These are phyloP conservation scores for Oryzias curvinotus DNA, from an alignment of 2,113 vertebrate genomes.

Conservation along the genomic window DNA sequence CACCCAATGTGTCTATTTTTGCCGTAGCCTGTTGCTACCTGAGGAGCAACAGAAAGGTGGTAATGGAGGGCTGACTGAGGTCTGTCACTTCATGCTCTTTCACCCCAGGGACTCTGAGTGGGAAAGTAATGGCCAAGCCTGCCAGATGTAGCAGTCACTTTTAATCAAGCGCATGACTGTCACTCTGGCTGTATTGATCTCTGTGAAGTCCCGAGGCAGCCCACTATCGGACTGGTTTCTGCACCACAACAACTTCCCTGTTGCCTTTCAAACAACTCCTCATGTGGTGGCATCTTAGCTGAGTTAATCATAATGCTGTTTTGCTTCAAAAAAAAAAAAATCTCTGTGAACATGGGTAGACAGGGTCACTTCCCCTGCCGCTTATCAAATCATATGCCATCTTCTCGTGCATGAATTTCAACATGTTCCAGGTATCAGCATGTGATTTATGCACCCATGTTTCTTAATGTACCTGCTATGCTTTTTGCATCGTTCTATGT, in stretches of 20 bases:
- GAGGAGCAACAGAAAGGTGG: conserved; percentile 70
- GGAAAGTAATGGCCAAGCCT: conserved; percentile 78
- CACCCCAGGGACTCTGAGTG: conserved; percentile 72
- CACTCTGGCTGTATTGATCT: conserved; percentile 79
- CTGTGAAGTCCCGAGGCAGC: conserved; percentile 63
- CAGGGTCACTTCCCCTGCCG: conserved; percentile 28
- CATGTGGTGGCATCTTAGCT: conserved; percentile 50
- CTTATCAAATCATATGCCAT: conserved; percentile 18
- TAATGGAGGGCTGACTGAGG: conserved; percentile 78
- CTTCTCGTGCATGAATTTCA: conserved; percentile 22
- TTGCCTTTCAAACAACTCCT: conserved; percentile 71
- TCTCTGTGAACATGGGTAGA: conserved; percentile 56
- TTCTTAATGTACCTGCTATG: conserved; percentile 1
- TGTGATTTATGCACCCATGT: conserved; percentile 14
- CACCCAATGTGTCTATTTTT: conserved; percentile 58
- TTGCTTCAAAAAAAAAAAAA: conserved; percentile 36
- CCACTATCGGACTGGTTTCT: conserved; percentile 62
- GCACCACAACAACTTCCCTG: conserved; percentile 67
- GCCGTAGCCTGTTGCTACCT: conserved; percentile 60
- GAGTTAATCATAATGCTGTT: conserved; percentile 70
- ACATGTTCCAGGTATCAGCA: conserved; percentile 36
- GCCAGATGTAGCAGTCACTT: conserved; percentile 84
- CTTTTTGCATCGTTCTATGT: conserved; percentile 7
- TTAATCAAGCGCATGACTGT: conserved; percentile 81
- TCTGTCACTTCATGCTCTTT: conserved; percentile 79